Evolutionary conservation across 23 tunicate species (phyloP), one percentile per base, ranked within the genome.

Genomic region (Aplidium turbinatum): DNA sequence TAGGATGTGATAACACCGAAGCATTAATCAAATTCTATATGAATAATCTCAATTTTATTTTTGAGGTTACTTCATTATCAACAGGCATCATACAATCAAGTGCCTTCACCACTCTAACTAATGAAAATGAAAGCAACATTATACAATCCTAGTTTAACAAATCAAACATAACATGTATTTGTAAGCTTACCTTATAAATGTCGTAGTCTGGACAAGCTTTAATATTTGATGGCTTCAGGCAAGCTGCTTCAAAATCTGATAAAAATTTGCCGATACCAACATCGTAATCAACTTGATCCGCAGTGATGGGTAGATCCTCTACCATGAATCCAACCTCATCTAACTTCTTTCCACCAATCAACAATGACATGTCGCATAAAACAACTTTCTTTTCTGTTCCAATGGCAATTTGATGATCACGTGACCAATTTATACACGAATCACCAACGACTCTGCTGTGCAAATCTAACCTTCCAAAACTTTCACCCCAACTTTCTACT

Each of bases 381-480:
- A 70, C 58, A 47, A 70, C 58, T 70, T 70, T 70, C 23, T 70
- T 70, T 21, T 47, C 47, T 47, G 76, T 70, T 3, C 38, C 76
- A 25, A 70, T 9, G 2, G 26, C 58, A 46, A 70, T 25, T 28
- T 70, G 58, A 27, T 70, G 57, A 22, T 70, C 58, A 48, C 26
- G 19, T 4, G 58, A 47, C 76, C 76, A 70, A 29, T 70, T 58
- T 27, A 70, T 30, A 28, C 76, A 70, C 3, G 25, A 9, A 27
- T 47, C 36, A 16, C 76, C 76, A 70, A 70, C 76, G 3, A 70
- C 24, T 31, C 47, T 70, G 13, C 58, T 45, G 35, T 70, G 76
- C 19, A 70, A 22, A 70, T 70, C 47, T 47, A 70, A 25, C 26
- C 30, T 39, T 22, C 76, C 57, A 70, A 70, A 70, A 4, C 31